Evolutionary conservation across 2,797 vertebrate genomes (phyloP).

Genomic region (Scleropages formosus): DNA sequence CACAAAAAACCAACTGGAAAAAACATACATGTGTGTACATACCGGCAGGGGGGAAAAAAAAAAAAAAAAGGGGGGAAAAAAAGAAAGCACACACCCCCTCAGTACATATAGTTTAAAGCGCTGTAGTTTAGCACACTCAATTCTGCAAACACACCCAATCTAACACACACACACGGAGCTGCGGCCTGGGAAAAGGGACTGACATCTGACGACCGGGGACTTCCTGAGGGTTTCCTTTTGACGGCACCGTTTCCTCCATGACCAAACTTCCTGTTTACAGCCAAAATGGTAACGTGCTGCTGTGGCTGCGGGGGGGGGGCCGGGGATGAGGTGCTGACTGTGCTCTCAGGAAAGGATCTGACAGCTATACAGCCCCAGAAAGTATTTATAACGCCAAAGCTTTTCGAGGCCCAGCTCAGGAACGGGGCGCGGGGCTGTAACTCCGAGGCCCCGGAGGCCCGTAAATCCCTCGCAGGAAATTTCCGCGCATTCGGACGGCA

Average conservation of each 20-base stretch:
- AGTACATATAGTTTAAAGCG: too few relatives aligned
- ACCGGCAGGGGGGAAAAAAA: too few relatives aligned
- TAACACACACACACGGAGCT: neutral
- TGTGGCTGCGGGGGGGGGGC: neutral
- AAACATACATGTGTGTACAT: too few relatives aligned
- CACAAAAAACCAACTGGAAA: too few relatives aligned
- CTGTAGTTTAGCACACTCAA: too few relatives aligned
- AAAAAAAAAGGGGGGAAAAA: too few relatives aligned
- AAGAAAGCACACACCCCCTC: too few relatives aligned
- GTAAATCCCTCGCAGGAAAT: conserved; percentile 54
- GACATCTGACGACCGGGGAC: conserved; percentile 59
- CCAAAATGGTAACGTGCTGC: conserved; percentile 18
- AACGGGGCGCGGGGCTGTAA: conserved; percentile 30
- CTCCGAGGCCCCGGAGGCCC: conserved; percentile 39
- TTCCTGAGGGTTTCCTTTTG: conserved; percentile 31
- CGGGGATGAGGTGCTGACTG: conserved; percentile 20
- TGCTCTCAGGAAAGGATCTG: conserved; percentile 58
- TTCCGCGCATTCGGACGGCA: conserved; percentile 54
- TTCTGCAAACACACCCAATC: conserved; percentile 2
- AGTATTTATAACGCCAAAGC: conserved; percentile 69
- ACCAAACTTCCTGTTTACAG: conserved; percentile 37
- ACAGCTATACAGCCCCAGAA: conserved; percentile 62
- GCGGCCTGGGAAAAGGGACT: conserved; percentile 42
- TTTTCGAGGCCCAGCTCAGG: conserved; percentile 51
- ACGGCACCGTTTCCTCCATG: conserved; percentile 14